These are phyloP conservation scores for Trichonephila clavipes DNA, from an alignment of 1,140 invertebrate species.

Conservation along the genomic window DNA sequence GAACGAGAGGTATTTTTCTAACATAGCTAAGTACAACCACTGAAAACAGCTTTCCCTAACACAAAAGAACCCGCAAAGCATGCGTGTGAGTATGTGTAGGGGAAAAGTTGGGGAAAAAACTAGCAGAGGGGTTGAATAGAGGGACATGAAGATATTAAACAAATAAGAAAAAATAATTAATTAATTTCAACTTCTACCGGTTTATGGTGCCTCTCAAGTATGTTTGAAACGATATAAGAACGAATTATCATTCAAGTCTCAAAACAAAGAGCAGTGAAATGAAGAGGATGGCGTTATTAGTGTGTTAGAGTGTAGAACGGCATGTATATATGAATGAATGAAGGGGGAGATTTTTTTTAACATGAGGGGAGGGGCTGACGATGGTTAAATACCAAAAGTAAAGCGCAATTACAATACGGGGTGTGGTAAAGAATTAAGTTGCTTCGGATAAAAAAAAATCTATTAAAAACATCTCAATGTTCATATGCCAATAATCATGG, in stretches of 20 bases:
- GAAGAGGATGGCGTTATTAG: conserved; percentile 45
- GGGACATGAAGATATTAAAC: conserved; percentile 59
- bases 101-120: conserved; percentile 7
- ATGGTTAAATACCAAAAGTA: conserved; percentile 72
- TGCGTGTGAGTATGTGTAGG: neutral
- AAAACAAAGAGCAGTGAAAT: conserved; percentile 60
- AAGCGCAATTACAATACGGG: conserved; percentile 63
- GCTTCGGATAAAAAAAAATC: conserved; percentile 47
- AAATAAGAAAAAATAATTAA: conserved; percentile 74
- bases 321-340: conserved; percentile 33
- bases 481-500: conserved; percentile 66
- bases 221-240: conserved; percentile 69
- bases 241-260: conserved; percentile 58
- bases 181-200: conserved; percentile 72
- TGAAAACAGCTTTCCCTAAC: conserved; percentile 1
- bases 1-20: conserved; percentile 43
- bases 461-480: conserved; percentile 69
- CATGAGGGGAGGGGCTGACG: conserved; percentile 45
- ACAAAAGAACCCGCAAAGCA: conserved; percentile 59
- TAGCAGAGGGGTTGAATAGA: conserved; percentile 19
- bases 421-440: conserved; percentile 66
- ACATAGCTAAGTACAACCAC: conserved; percentile 3
- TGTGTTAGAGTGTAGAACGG: neutral
- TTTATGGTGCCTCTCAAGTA: conserved; percentile 62
- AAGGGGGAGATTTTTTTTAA: conserved; percentile 1